Conservation (phyloP, 1,140 invertebrate species). For the Anastrepha obliqua region DNA sequence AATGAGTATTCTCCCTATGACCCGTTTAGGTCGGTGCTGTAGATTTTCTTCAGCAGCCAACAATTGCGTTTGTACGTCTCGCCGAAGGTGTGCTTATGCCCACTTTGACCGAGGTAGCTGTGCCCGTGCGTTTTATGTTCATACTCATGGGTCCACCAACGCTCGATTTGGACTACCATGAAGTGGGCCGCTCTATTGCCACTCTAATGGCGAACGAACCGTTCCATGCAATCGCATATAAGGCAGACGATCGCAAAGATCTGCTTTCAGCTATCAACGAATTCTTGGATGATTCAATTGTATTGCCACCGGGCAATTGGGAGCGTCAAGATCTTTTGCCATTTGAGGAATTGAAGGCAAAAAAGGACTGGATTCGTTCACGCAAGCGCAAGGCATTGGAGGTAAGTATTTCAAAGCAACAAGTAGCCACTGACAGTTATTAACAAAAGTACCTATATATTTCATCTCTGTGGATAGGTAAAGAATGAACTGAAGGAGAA, state of each 20-base stretch:
- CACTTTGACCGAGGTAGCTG: constrained; percentile 92
- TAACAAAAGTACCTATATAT: neutral
- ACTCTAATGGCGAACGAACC: constrained; percentile 96
- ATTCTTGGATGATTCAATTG: constrained; percentile 94
- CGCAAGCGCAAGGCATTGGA: constrained; percentile 83
- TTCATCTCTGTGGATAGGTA: constrained; percentile 67
- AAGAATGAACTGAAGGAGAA: constrained; percentile 72
- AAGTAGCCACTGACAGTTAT: neutral
- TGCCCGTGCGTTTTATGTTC: constrained; percentile 96
- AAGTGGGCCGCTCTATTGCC: constrained; percentile 95
- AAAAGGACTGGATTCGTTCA: constrained; percentile 85
- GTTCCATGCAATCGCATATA: constrained; percentile 94
- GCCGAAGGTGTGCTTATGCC: constrained; percentile 90
- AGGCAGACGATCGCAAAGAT: constrained; percentile 89
- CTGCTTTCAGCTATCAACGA: constrained; percentile 94
- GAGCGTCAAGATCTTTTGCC: constrained; percentile 92
- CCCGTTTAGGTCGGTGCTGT: constrained; percentile 83
- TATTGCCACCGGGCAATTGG: constrained; percentile 96
- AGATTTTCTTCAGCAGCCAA: constrained; percentile 91
- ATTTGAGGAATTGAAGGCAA: constrained; percentile 88
- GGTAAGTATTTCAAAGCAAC: constrained; percentile 67
- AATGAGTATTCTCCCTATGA: neutral
- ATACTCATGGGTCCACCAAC: constrained; percentile 91
- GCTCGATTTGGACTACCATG: constrained; percentile 93
- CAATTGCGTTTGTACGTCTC: constrained; percentile 93